Percentiles rank a stretch among this genome's conserved stretches.
phyloP scores from a whole-genome alignment of 2,113 vertebrate species.

The Poicephalus meyeri region DNA sequence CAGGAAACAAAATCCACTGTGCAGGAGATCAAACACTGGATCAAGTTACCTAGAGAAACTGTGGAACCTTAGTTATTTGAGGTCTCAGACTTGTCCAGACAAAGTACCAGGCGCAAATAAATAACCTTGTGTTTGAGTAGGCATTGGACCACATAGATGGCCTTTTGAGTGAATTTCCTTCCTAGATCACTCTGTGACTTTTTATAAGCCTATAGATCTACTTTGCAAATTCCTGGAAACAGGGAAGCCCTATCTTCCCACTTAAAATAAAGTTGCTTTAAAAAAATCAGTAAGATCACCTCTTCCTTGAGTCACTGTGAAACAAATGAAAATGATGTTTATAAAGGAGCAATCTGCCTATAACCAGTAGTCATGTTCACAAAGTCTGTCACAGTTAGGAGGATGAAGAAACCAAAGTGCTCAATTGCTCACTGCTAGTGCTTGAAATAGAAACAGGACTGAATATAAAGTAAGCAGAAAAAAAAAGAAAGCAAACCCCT shows the following conservation, averaged over 20 bases:
- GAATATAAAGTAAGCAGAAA: background rate
- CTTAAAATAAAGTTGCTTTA: background rate
- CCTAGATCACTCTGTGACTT: background rate
- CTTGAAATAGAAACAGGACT: background rate
- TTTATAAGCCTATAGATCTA: background rate
- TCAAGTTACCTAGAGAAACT: background rate
- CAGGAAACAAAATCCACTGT: background rate
- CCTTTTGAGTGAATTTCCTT: background rate
- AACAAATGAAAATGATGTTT: background rate
- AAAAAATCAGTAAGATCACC: background rate
- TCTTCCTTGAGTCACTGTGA: background rate
- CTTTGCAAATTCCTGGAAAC: background rate
- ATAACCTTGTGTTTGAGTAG: background rate
- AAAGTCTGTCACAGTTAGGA: background rate
- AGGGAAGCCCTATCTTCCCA: rapidly evolving
- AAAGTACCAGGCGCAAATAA: background rate
- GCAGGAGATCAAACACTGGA: background rate
- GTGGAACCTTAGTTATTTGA: background rate
- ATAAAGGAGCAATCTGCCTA: background rate
- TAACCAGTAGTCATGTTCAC: background rate
- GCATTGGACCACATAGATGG: background rate
- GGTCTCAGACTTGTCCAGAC: background rate
- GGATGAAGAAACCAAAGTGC: background rate
- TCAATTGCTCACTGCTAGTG: background rate
- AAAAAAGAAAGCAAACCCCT: rapidly evolving